A percentile compares a stretch with the other conserved stretches of the same genome.
Conservation (phyloP, 2,797 vertebrate species). For the Loris lydekkerianus region DNA sequence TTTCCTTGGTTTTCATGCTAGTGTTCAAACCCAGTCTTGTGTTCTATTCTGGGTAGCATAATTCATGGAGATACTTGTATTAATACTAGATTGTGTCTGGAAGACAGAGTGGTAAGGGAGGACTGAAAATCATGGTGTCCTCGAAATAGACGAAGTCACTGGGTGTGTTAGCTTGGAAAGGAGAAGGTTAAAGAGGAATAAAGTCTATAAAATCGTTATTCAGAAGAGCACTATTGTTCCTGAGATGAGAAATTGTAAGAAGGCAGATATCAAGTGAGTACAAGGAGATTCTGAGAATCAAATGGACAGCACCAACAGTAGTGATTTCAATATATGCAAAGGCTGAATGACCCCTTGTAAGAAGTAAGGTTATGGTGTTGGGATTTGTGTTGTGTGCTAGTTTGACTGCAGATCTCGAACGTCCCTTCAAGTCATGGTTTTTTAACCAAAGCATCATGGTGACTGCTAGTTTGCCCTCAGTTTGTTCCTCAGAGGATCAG, state of each 20-base stretch:
- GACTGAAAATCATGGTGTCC: background rate
- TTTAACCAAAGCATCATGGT: background rate
- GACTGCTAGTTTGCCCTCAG: background rate
- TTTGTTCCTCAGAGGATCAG: slow-evolving; percentile 12
- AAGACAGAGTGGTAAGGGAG: background rate
- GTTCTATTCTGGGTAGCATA: background rate
- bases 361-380: background rate
- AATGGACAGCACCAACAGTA: background rate
- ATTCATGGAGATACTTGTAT: background rate
- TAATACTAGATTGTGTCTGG: background rate
- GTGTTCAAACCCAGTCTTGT: slow-evolving; percentile 34
- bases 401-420: background rate
- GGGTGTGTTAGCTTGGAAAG: background rate
- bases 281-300: slow-evolving; percentile 47
- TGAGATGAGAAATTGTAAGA: slow-evolving; percentile 46
- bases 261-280: slow-evolving; percentile 2
- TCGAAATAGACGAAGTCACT: background rate
- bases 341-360: background rate
- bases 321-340: background rate
- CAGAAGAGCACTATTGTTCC: background rate
- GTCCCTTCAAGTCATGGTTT: background rate
- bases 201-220: background rate
- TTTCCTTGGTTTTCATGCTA: slow-evolving; percentile 2
- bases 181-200: background rate
- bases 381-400: background rate